A percentile compares a stretch with the other conserved stretches of the same genome.
Evolutionary conservation across 30 jellyfish, hydroid and myxozoan genomes (phyloP).

Genomic region (Rhopilema esculentum): DNA sequence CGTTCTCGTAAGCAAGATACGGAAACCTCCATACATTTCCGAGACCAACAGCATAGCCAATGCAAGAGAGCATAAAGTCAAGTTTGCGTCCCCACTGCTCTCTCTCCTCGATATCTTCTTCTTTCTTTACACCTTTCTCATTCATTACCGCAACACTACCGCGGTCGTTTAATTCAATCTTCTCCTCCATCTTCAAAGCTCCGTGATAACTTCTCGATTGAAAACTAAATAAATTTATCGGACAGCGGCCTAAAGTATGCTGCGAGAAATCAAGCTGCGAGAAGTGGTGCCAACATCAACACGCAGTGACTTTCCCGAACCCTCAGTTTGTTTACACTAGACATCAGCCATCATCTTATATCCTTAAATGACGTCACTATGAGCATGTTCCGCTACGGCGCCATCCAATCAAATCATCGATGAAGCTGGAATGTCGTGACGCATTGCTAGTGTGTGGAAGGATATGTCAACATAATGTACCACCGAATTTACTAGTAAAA

Average conservation of each 20-base stretch:
- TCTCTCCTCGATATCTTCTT: constrained; percentile 27
- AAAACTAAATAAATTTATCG: neutral
- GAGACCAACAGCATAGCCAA: constrained; percentile 92
- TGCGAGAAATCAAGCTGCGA: neutral
- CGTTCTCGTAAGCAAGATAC: constrained; percentile 82
- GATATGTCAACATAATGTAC: neutral
- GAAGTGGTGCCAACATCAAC: neutral
- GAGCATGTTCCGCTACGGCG: neutral
- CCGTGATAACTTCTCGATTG: neutral
- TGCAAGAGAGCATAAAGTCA: constrained; percentile 84
- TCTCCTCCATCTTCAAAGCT: constrained; percentile 14
- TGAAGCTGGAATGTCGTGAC: neutral
- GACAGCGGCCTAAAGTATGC: neutral
- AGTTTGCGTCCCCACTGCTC: constrained; percentile 92
- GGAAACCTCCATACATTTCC: constrained; percentile 96
- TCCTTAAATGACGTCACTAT: neutral
- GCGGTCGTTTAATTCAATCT: constrained; percentile 24
- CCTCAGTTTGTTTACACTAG: neutral
- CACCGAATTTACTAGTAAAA: neutral
- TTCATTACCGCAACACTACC: neutral
- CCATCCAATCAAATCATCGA: neutral
- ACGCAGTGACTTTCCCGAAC: neutral
- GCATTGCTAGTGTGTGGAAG: neutral
- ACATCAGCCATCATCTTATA: neutral
- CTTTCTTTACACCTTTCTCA: neutral